Evolutionary conservation across 1,140 invertebrate species (phyloP).

Genomic region (Rhopalosiphum padi): DNA sequence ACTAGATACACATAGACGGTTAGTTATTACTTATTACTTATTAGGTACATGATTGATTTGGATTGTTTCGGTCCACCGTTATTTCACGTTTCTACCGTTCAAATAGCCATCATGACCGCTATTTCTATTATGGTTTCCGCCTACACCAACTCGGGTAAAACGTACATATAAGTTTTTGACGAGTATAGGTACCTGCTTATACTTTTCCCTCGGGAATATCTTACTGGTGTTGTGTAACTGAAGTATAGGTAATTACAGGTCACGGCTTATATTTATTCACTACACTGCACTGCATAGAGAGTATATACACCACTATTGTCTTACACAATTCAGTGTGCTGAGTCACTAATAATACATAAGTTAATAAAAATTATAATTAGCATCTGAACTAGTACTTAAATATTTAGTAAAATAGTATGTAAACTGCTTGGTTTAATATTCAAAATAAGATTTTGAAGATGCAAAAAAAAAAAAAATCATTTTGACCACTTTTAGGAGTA

Average conservation of each 20-base stretch:
- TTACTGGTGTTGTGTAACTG: background rate
- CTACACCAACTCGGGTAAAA: background rate
- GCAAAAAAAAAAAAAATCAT: no score
- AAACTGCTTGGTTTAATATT: no score
- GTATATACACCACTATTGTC: background rate
- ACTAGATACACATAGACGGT: background rate
- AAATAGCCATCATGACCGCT: background rate
- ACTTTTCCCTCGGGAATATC: conserved; percentile 7
- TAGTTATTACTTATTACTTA: background rate
- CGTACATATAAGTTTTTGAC: background rate
- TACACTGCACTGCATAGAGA: background rate
- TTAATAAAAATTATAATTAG: background rate
- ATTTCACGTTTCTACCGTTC: background rate
- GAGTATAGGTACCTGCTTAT: background rate
- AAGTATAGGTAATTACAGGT: background rate
- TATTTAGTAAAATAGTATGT: no score
- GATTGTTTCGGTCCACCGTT: background rate
- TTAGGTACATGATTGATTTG: conserved; percentile 2
- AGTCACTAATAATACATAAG: background rate
- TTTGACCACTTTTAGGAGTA: no score
- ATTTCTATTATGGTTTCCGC: conserved; percentile 2
- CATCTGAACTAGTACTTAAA: no score
- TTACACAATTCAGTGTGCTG: background rate
- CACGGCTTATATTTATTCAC: background rate
- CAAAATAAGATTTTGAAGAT: no score